A percentile compares a stretch with the other conserved stretches of the same genome.
phyloP scores from a whole-genome alignment of 1,140 invertebrate genomes.

The Cotesia chilonis region DNA sequence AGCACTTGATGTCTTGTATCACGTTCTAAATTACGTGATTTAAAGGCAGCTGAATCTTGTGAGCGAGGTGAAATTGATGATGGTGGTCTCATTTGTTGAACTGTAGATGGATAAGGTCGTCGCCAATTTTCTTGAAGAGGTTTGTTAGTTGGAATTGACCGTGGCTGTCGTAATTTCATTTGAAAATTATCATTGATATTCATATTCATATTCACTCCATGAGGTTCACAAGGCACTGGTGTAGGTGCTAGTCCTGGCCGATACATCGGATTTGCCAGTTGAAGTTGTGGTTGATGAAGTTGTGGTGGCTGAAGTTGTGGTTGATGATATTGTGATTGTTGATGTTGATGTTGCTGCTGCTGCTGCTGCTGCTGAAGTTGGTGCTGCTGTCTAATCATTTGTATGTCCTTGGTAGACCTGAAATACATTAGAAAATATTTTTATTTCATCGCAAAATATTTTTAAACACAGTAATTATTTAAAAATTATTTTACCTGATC shows the following conservation, averaged over 20 bases:
- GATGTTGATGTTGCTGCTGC: background rate
- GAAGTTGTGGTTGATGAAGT: too few species aligned
- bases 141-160: background rate
- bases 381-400: too few species aligned
- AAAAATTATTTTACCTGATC: background rate
- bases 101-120: background rate
- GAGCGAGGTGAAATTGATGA: slow-evolving; percentile 4
- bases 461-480: background rate
- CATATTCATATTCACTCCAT: background rate
- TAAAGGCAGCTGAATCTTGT: slow-evolving; percentile 67
- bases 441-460: background rate
- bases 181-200: too few species aligned
- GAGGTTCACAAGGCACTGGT: background rate
- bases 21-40: slow-evolving; percentile 69
- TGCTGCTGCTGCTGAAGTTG: too few species aligned
- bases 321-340: background rate
- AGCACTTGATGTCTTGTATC: slow-evolving; percentile 72
- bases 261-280: too few species aligned
- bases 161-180: background rate
- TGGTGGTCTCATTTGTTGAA: slow-evolving; percentile 19
- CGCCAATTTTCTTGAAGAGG: slow-evolving; percentile 8
- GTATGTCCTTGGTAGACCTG: too few species aligned
- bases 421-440: too few species aligned
- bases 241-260: background rate
- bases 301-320: too few species aligned